Conservation (phyloP, 2,797 vertebrate genomes). For the Falco columbarius region DNA sequence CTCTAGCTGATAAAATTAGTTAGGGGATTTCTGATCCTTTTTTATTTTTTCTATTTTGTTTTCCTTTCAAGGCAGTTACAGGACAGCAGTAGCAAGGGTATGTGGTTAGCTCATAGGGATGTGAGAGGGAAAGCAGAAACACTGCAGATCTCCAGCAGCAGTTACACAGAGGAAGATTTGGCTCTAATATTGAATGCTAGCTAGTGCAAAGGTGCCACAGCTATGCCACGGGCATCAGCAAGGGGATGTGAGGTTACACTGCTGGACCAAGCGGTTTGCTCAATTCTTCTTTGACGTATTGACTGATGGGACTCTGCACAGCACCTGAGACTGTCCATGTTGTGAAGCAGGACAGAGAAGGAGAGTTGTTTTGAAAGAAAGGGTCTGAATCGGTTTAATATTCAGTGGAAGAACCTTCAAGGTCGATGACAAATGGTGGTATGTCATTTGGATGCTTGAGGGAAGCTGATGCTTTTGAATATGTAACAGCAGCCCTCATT, state of each 20-base stretch:
- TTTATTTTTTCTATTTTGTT: neutral
- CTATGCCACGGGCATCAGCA: accelerated
- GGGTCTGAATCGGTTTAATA: neutral
- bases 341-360: neutral
- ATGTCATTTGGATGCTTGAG: neutral
- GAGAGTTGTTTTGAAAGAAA: neutral
- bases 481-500: neutral
- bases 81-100: neutral
- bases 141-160: neutral
- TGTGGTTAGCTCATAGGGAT: conserved; percentile 66
- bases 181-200: neutral
- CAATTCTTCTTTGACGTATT: neutral
- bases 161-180: neutral
- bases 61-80: conserved; percentile 47
- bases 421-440: neutral
- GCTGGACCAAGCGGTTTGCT: neutral
- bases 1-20: conserved; percentile 71
- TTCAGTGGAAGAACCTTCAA: neutral
- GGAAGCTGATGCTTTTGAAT: neutral
- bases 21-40: conserved; percentile 60
- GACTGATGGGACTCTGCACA: neutral
- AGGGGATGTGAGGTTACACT: neutral
- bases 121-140: conserved; percentile 72
- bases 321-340: neutral
- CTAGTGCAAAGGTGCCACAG: accelerated